A percentile compares a stretch with the other conserved stretches of the same genome.
These are phyloP conservation scores for Eriocheir sinensis DNA, from an alignment of 1,140 invertebrate species.

Conservation along the genomic window DNA sequence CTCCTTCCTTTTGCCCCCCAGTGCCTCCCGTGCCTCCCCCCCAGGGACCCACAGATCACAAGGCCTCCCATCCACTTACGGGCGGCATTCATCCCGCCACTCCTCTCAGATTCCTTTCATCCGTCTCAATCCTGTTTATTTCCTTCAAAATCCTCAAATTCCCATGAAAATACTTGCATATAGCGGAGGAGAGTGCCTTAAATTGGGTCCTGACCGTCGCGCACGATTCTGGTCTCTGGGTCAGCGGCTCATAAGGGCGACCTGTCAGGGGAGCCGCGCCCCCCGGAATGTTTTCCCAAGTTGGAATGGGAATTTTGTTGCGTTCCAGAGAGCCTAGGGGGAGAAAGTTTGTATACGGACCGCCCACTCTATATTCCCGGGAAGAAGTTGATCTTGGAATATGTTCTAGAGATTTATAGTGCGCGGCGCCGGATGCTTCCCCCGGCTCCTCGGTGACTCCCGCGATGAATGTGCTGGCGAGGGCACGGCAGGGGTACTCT, in stretches of 20 bases:
- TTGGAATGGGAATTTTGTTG: slow-evolving; percentile 78
- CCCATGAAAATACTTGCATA: slow-evolving; percentile 80
- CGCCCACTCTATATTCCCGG: slow-evolving; percentile 77
- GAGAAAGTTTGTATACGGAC: slow-evolving; percentile 76
- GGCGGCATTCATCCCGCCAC: slow-evolving; percentile 58
- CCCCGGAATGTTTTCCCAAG: slow-evolving; percentile 76
- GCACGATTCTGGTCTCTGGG: slow-evolving; percentile 63
- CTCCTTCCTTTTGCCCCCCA: background rate
- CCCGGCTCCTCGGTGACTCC: slow-evolving; percentile 61
- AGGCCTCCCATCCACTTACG: slow-evolving; percentile 34
- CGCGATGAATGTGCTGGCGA: slow-evolving; percentile 41
- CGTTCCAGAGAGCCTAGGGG: slow-evolving; percentile 77
- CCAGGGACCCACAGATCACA: slow-evolving; percentile 13
- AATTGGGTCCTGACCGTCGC: slow-evolving; percentile 76
- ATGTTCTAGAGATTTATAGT: slow-evolving; percentile 77
- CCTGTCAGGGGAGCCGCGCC: slow-evolving; percentile 47
- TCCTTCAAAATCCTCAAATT: slow-evolving; percentile 80
- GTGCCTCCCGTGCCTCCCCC: background rate
- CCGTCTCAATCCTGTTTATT: slow-evolving; percentile 79
- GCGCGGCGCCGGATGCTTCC: slow-evolving; percentile 67
- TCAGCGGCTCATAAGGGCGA: slow-evolving; percentile 58
- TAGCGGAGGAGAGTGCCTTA: slow-evolving; percentile 78
- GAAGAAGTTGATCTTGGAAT: slow-evolving; percentile 77
- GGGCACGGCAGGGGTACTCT: too few relatives aligned
- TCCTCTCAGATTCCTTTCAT: slow-evolving; percentile 76